Evolutionary conservation across 2,797 vertebrate genomes (phyloP).

Genomic region (Cirrhinus mrigala): DNA sequence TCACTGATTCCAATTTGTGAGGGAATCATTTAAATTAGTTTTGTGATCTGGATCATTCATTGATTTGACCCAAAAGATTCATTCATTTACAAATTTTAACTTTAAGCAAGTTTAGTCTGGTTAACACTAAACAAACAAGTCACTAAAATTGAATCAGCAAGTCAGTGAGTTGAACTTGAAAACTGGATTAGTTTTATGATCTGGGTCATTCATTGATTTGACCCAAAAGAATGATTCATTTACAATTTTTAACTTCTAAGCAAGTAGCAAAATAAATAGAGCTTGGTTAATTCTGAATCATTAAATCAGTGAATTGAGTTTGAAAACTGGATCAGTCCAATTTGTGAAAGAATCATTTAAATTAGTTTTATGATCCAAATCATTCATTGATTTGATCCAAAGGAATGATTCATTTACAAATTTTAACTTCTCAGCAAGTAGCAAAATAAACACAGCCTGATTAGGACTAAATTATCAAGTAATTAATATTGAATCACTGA

Average conservation of each 20-base stretch:
- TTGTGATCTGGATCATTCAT: not conserved
- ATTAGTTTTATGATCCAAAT: not conserved
- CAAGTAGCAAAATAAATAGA: not conserved
- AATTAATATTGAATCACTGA: not conserved
- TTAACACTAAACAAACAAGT: too few relatives aligned
- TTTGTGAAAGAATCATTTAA: not conserved
- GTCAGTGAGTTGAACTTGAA: not conserved
- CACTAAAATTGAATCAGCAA: too few relatives aligned
- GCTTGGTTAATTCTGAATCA: not conserved
- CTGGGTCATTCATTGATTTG: not conserved
- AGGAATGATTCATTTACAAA: too few relatives aligned
- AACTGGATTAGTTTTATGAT: too few relatives aligned
- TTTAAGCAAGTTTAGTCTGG: too few relatives aligned
- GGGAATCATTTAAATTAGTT: not conserved
- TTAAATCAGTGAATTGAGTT: too few relatives aligned
- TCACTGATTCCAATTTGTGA: not conserved
- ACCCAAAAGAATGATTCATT: not conserved
- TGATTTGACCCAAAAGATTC: not conserved
- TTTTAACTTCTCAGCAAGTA: not conserved
- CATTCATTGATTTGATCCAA: not conserved
- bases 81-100: too few relatives aligned
- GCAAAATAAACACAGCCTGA: not conserved
- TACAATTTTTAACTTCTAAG: not conserved
- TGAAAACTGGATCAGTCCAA: not conserved
- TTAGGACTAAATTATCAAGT: not conserved